A percentile compares a stretch with the other conserved stretches of the same genome.
Conservation (phyloP, 2,888 invertebrate genomes). For the Cheilosia impressa region DNA sequence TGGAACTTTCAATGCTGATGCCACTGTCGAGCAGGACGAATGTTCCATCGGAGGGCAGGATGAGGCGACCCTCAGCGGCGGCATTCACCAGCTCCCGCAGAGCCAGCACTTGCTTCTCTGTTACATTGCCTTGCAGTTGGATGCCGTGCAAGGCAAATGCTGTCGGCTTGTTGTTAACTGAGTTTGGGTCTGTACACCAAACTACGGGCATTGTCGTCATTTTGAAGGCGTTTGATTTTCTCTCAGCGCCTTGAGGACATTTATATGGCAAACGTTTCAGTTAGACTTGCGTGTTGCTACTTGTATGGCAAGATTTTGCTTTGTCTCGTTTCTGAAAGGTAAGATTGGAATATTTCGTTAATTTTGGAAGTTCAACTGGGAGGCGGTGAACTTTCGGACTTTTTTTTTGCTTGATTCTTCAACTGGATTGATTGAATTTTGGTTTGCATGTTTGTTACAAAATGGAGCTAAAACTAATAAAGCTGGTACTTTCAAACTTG, state of each 20-base stretch:
- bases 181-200: conserved; percentile 84
- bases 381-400: conserved; percentile 34
- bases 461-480: too few species aligned
- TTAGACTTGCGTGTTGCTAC: conserved; percentile 23
- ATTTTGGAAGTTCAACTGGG: neutral
- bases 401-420: conserved; percentile 67
- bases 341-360: conserved; percentile 43
- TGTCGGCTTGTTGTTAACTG: conserved; percentile 83
- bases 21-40: conserved; percentile 83
- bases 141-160: conserved; percentile 84
- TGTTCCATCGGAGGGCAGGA: conserved; percentile 83
- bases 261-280: conserved; percentile 45
- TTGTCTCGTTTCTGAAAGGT: conserved; percentile 51
- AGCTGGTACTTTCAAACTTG: too few species aligned
- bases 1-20: conserved; percentile 83
- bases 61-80: conserved; percentile 83
- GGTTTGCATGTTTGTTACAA: too few species aligned
- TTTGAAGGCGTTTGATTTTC: conserved; percentile 60
- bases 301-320: conserved; percentile 57
- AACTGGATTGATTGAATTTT: neutral
- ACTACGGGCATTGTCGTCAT: conserved; percentile 84
- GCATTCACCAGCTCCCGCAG: conserved; percentile 83
- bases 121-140: conserved; percentile 83
- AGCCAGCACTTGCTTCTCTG: conserved; percentile 83
- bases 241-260: conserved; percentile 1